Percentiles rank a stretch among this genome's conserved stretches.
Conservation (phyloP, 2,113 vertebrate species). For the Pomatostomus ruficeps region DNA sequence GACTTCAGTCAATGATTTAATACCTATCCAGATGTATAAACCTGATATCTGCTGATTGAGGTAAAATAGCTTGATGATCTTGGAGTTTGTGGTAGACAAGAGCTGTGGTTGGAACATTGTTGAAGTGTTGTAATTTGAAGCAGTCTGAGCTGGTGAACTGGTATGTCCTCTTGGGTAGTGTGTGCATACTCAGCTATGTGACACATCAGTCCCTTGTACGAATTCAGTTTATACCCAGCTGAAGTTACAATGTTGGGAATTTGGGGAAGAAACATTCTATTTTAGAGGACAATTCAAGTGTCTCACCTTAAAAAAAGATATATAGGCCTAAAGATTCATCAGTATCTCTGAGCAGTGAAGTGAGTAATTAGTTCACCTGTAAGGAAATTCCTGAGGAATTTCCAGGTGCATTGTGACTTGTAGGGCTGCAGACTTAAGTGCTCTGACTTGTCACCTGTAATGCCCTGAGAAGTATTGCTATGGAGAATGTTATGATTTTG, state of each 20-base stretch:
- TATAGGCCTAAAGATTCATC: background rate
- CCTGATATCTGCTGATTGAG: background rate
- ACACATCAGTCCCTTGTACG: background rate
- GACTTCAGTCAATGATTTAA: background rate
- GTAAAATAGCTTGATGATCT: background rate
- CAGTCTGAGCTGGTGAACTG: background rate
- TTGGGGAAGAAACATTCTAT: background rate
- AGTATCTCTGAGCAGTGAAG: background rate
- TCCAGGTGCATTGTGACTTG: background rate
- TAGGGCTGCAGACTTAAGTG: background rate
- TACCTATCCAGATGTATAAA: background rate
- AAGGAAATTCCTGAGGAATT: background rate
- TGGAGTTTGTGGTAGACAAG: background rate
- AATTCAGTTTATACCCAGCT: background rate
- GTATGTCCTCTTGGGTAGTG: background rate
- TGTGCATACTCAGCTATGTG: background rate
- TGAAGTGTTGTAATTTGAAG: background rate
- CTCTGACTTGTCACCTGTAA: background rate
- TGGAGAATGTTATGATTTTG: background rate
- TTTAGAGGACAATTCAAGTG: background rate
- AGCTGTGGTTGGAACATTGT: background rate
- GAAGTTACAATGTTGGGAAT: background rate
- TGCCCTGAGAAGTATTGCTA: rapidly evolving
- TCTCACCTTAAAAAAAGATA: background rate
- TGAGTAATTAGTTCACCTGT: background rate